Evolutionary conservation across 2,113 vertebrate species (phyloP).

Genomic region (Callithrix jacchus): DNA sequence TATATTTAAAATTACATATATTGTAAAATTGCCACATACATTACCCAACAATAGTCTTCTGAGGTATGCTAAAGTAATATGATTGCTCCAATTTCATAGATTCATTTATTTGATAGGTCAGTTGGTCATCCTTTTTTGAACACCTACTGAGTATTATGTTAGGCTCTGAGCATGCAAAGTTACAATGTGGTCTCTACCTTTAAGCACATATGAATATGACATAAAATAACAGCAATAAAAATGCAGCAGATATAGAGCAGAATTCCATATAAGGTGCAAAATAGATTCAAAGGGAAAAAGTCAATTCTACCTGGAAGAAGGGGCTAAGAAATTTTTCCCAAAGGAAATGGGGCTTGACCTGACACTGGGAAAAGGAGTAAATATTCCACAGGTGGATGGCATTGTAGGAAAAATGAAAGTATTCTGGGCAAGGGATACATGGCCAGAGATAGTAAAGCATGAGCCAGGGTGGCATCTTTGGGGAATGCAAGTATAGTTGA

Average conservation of each 20-base stretch:
- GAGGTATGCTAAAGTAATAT: not conserved
- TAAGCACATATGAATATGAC: not conserved
- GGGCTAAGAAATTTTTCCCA: not conserved
- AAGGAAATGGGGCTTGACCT: not conserved
- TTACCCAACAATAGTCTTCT: not conserved
- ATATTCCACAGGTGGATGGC: not conserved
- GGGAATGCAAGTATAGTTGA: not conserved
- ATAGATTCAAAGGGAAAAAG: not conserved
- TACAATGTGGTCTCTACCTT: not conserved
- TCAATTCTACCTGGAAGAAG: not conserved
- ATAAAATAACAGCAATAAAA: not conserved
- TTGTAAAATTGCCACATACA: not conserved
- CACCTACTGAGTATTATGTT: not conserved
- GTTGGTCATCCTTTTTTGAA: not conserved
- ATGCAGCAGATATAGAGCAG: not conserved
- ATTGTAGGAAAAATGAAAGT: not conserved
- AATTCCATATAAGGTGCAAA: not conserved
- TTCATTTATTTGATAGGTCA: not conserved
- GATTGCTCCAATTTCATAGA: constrained; percentile 17
- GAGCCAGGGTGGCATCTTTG: not conserved
- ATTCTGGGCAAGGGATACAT: not conserved
- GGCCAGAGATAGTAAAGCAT: not conserved
- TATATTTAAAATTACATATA: not conserved
- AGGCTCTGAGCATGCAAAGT: not conserved
- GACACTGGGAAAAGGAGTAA: not conserved